Evolutionary conservation across 2,888 invertebrate species (phyloP).

Genomic region (Parelbella ahira): DNA sequence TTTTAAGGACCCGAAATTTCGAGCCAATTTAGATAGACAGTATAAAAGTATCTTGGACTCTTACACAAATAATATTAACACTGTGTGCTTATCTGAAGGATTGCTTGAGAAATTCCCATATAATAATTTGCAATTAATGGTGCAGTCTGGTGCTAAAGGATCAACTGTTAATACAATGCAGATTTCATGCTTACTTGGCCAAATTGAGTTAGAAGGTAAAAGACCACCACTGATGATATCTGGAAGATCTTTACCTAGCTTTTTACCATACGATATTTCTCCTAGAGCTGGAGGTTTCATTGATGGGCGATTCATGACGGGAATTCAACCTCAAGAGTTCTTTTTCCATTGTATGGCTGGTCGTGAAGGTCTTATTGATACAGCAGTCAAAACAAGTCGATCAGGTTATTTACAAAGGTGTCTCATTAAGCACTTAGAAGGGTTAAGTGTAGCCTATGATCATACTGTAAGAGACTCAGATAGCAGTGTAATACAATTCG

Average conservation of each 20-base stretch:
- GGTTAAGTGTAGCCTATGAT: constrained; percentile 95
- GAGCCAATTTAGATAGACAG: constrained; percentile 89
- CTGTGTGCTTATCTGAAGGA: constrained; percentile 90
- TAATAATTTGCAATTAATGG: constrained; percentile 99
- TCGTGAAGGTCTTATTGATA: constrained; percentile 99
- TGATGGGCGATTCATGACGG: constrained; percentile 97
- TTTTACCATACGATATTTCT: constrained; percentile 90
- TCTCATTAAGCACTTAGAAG: constrained; percentile 98
- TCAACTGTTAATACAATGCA: constrained; percentile 98
- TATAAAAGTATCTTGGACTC: constrained; percentile 90
- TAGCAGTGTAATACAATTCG: constrained; percentile 94
- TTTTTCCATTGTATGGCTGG: constrained; percentile 99
- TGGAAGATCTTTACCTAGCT: constrained; percentile 95
- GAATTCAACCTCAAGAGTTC: constrained; percentile 98
- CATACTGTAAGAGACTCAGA: constrained; percentile 97
- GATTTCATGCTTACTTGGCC: constrained; percentile 98
- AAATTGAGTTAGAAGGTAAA: constrained; percentile 99
- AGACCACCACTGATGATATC: constrained; percentile 97
- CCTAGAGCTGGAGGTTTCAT: constrained; percentile 98
- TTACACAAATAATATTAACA: constrained; percentile 94
- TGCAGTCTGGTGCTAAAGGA: constrained; percentile 99
- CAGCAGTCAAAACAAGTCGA: constrained; percentile 99
- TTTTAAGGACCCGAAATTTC: constrained; percentile 86
- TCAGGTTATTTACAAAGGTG: constrained; percentile 99
- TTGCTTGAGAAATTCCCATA: constrained; percentile 92